Percentiles rank a stretch among this genome's conserved stretches.
Conservation (phyloP, 2,797 vertebrate species). For the Spea hammondii region DNA sequence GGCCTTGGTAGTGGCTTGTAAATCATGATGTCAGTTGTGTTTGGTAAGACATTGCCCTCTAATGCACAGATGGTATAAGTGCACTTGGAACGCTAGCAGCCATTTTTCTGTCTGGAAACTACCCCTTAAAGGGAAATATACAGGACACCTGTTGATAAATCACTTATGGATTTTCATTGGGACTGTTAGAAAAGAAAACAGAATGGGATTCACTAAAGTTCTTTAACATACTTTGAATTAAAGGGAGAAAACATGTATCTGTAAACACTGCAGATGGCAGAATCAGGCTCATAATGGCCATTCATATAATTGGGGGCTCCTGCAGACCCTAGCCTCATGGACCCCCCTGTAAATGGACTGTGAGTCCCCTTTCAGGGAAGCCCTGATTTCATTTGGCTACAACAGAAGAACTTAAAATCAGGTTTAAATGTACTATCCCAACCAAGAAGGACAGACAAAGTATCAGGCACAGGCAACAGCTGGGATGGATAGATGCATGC, state of each 20-base stretch:
- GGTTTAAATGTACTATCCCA: no score
- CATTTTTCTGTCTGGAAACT: constrained; percentile 30
- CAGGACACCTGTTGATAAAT: constrained; percentile 46
- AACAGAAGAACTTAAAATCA: no score
- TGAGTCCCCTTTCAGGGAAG: no score
- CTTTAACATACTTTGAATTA: background rate
- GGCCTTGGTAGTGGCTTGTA: no score
- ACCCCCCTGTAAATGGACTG: no score
- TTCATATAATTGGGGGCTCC: no score
- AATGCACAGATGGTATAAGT: background rate
- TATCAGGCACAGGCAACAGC: background rate
- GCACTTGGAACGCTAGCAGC: constrained; percentile 16
- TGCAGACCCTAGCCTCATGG: no score
- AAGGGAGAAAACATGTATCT: background rate
- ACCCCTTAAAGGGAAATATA: constrained; percentile 35
- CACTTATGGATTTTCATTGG: constrained; percentile 10
- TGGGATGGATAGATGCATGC: no score
- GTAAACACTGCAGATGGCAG: background rate
- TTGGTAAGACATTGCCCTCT: constrained; percentile 24
- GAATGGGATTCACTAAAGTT: background rate
- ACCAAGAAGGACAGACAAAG: background rate
- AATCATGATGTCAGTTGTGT: no score
- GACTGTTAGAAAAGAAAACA: background rate
- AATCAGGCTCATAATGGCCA: no score
- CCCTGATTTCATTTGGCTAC: no score